These are phyloP conservation scores for Rhagonycha lutea DNA, from an alignment of 2,888 invertebrate genomes.

Conservation along the genomic window DNA sequence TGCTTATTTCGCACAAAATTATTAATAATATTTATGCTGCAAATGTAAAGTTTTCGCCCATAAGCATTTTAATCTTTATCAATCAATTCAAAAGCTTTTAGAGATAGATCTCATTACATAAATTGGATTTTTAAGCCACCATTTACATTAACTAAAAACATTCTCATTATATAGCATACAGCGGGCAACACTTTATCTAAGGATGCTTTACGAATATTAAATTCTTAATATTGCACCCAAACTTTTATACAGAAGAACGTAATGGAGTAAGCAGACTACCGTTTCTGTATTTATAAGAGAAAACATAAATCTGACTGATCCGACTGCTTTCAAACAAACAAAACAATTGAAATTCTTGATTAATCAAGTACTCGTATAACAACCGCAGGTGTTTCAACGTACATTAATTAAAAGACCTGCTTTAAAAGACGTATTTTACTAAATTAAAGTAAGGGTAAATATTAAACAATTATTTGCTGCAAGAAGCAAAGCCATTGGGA, in stretches of 20 bases:
- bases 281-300: conserved; percentile 20
- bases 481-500: neutral
- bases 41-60: neutral
- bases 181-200: neutral
- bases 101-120: conserved; percentile 14
- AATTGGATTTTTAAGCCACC: conserved; percentile 18
- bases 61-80: conserved; percentile 6
- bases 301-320: conserved; percentile 25
- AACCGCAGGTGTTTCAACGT: conserved; percentile 40
- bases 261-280: conserved; percentile 13
- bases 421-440: conserved; percentile 31
- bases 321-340: conserved; percentile 26
- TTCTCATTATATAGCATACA: conserved; percentile 17
- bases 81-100: conserved; percentile 7
- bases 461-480: neutral
- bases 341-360: conserved; percentile 30
- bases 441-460: conserved; percentile 34
- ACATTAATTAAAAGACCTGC: conserved; percentile 35
- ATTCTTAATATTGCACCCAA: conserved; percentile 13
- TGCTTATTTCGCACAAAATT: neutral
- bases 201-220: conserved; percentile 11
- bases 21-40: neutral
- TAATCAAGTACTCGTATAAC: conserved; percentile 32
- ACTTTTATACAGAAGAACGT: conserved; percentile 8
- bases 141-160: conserved; percentile 19